Percentiles rank a stretch among this genome's conserved stretches.
phyloP scores from a whole-genome alignment of 37 sponge, comb jelly and placozoan genomes.

The Cladorhizidae sp. region DNA sequence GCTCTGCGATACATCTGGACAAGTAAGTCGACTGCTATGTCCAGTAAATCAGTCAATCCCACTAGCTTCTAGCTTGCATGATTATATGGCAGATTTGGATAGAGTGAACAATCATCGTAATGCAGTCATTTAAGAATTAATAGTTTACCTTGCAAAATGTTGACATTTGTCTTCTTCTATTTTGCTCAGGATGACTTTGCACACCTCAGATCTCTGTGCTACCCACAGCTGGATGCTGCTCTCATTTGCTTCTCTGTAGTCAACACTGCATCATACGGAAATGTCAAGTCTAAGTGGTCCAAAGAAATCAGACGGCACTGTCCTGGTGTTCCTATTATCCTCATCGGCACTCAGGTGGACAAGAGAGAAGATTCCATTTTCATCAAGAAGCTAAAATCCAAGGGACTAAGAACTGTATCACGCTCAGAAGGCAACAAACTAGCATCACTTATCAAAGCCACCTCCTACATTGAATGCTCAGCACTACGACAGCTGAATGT shows the following conservation, averaged over 20 bases:
- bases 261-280: slow-evolving; percentile 57
- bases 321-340: slow-evolving; percentile 61
- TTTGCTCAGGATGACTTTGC: slow-evolving; percentile 75
- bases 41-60: no score
- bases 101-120: neutral
- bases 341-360: no score
- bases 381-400: no score
- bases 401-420: no score
- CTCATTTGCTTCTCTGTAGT: slow-evolving; percentile 76
- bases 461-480: no score
- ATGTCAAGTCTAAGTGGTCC: slow-evolving; percentile 72
- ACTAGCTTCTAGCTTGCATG: no score
- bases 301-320: slow-evolving; percentile 68
- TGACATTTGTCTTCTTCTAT: neutral
- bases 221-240: slow-evolving; percentile 74
- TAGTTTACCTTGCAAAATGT: no score
- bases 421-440: no score
- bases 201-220: slow-evolving; percentile 80
- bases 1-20: slow-evolving; percentile 81
- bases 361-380: no score
- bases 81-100: no score
- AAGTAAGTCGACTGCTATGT: slow-evolving; percentile 44
- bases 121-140: neutral
- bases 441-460: no score
- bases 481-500: no score